Percentiles rank a stretch among this genome's conserved stretches.
Conservation (phyloP, 2,797 vertebrate species). For the Pterois miles region DNA sequence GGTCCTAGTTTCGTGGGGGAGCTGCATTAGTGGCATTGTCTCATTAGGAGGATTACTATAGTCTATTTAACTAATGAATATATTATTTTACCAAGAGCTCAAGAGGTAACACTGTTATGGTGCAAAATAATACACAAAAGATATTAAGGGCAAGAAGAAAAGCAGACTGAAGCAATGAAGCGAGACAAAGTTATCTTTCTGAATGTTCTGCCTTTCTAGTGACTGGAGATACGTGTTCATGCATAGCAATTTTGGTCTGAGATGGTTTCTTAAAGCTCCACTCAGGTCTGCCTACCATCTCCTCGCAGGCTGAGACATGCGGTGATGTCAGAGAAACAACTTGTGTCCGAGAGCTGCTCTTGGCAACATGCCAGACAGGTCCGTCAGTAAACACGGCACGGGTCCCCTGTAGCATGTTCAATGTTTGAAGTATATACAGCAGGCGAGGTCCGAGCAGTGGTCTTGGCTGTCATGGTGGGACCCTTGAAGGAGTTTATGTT, state of each 20-base stretch:
- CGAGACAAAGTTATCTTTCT: neutral
- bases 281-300: conserved; percentile 13
- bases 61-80: conserved; percentile 44
- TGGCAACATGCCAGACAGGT: conserved; percentile 53
- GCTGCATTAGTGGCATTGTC: conserved; percentile 25
- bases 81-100: conserved; percentile 33
- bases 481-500: conserved; percentile 73
- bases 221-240: neutral
- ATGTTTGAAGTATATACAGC: conserved; percentile 53
- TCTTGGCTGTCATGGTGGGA: conserved; percentile 73
- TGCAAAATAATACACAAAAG: conserved; percentile 9
- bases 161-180: conserved; percentile 7
- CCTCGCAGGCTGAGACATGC: neutral
- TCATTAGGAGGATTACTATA: conserved; percentile 54
- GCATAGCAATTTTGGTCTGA: conserved; percentile 6
- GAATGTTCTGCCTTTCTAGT: neutral
- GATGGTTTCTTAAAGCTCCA: conserved; percentile 13
- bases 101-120: neutral
- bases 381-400: conserved; percentile 57
- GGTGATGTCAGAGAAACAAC: conserved; percentile 57
- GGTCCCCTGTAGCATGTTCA: conserved; percentile 53
- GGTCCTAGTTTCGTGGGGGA: conserved; percentile 15
- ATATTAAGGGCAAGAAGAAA: neutral
- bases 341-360: conserved; percentile 49
- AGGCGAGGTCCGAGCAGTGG: conserved; percentile 58